These are phyloP conservation scores for Salvelinus alpinus DNA, from an alignment of 2,113 vertebrate genomes.

Conservation along the genomic window DNA sequence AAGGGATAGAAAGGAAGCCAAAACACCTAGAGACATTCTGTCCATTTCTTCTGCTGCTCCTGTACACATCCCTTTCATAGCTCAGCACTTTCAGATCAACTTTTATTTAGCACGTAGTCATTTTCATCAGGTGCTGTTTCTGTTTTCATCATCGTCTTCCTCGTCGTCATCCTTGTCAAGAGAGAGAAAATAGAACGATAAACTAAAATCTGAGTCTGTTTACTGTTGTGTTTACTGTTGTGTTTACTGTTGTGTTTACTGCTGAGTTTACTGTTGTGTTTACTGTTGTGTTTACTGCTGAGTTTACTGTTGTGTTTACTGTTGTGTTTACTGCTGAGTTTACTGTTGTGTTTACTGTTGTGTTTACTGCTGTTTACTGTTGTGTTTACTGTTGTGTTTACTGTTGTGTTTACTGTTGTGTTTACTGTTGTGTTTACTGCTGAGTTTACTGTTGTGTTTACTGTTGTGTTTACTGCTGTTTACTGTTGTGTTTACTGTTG, in stretches of 20 bases:
- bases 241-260: no score
- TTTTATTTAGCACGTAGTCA: neutral
- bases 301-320: no score
- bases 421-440: no score
- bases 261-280: no score
- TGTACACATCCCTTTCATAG: neutral
- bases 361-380: no score
- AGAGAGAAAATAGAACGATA: neutral
- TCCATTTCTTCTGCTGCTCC: neutral
- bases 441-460: neutral
- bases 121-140: conserved; percentile 14
- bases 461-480: no score
- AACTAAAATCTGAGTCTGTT: neutral
- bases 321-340: no score
- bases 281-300: no score
- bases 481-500: no score
- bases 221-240: neutral
- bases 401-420: no score
- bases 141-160: neutral
- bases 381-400: no score
- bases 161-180: neutral
- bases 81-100: neutral
- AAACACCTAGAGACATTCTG: neutral
- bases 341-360: accelerated
- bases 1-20: conserved; percentile 33